Percentiles rank a stretch among this genome's conserved stretches.
Evolutionary conservation across 2,888 invertebrate genomes (phyloP).

Genomic region (Morpho deidamia): DNA sequence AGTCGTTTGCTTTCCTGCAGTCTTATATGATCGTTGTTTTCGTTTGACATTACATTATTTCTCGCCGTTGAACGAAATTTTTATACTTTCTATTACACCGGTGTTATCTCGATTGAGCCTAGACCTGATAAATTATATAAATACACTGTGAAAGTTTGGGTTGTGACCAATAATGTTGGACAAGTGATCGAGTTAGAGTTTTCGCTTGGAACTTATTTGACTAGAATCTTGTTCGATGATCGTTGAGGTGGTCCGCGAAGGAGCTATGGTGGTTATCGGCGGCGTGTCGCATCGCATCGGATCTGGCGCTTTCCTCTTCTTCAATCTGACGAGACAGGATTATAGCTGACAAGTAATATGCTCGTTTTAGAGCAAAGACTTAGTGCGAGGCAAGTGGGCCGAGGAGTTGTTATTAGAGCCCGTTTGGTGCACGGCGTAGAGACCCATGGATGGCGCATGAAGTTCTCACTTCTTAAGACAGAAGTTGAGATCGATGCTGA

Average conservation of each 20-base stretch:
- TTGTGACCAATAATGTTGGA: slow-evolving; percentile 61
- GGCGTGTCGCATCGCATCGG: slow-evolving; percentile 52
- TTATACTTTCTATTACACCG: slow-evolving; percentile 26
- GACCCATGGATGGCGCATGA: slow-evolving; percentile 68
- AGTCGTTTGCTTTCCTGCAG: slow-evolving; percentile 50
- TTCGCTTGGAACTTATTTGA: slow-evolving; percentile 18
- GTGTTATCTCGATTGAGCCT: slow-evolving; percentile 34
- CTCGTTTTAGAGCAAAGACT: slow-evolving; percentile 74
- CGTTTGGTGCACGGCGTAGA: slow-evolving; percentile 63
- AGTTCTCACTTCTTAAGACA: slow-evolving; percentile 58
- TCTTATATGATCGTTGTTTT: slow-evolving; percentile 36
- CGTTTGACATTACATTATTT: slow-evolving; percentile 34
- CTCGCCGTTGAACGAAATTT: slow-evolving; percentile 31
- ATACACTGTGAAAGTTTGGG: not conserved
- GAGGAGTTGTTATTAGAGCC: slow-evolving; percentile 59
- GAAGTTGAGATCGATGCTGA: slow-evolving; percentile 70
- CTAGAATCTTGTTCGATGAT: slow-evolving; percentile 57
- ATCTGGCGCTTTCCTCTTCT: slow-evolving; percentile 67
- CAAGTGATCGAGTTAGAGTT: slow-evolving; percentile 46
- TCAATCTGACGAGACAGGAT: slow-evolving; percentile 70
- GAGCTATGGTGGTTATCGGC: slow-evolving; percentile 67
- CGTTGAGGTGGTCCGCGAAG: slow-evolving; percentile 50
- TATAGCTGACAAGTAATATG: slow-evolving; percentile 74
- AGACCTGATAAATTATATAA: slow-evolving; percentile 34
- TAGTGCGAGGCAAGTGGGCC: slow-evolving; percentile 56